A percentile compares a stretch with the other conserved stretches of the same genome.
These are phyloP conservation scores for Psilopsiagon aymara DNA, from an alignment of 2,113 vertebrate species.

Conservation along the genomic window DNA sequence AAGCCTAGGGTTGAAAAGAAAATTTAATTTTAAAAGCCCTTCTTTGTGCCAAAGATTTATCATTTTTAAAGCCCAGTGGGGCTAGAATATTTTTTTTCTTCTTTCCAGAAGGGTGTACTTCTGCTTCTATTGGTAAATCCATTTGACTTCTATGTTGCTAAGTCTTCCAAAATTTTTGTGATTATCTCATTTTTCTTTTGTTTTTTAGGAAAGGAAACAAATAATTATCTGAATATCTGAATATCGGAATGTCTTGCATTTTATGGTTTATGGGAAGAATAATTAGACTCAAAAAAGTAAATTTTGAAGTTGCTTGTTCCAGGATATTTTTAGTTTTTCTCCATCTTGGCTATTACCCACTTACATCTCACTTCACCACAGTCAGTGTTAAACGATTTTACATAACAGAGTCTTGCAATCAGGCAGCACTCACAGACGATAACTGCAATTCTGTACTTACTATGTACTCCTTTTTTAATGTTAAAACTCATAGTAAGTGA, in stretches of 20 bases:
- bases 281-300: neutral
- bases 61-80: conserved; percentile 51
- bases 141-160: neutral
- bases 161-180: neutral
- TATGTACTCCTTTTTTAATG: neutral
- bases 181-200: neutral
- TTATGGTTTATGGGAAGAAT: neutral
- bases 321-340: neutral
- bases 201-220: neutral
- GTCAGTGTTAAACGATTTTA: neutral
- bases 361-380: neutral
- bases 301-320: neutral
- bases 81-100: neutral
- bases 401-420: neutral
- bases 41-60: conserved; percentile 60
- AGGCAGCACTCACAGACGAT: neutral
- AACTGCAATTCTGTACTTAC: neutral
- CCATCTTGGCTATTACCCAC: neutral
- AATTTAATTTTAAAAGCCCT: conserved; percentile 65
- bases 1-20: conserved; percentile 55
- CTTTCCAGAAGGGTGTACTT: neutral
- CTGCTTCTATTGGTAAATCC: neutral
- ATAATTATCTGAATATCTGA: neutral
- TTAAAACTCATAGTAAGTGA: neutral
- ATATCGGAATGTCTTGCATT: neutral